Percentiles rank a stretch among this genome's conserved stretches.
phyloP scores from a whole-genome alignment of 2,888 invertebrate species.

The Acleris laterana region DNA sequence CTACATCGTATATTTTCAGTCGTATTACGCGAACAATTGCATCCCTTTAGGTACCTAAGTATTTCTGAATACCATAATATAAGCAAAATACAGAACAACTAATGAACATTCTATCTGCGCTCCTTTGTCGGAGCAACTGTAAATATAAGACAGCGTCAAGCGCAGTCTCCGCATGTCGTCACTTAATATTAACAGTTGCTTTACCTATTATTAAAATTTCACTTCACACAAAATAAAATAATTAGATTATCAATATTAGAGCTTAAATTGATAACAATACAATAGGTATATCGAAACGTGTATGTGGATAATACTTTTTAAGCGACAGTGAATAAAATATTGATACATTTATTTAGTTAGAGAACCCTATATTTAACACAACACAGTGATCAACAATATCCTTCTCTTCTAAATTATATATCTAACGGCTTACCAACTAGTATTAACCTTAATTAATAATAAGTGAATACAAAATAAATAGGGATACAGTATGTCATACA shows the following conservation, averaged over 20 bases:
- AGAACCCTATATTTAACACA: constrained; percentile 24
- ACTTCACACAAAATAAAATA: constrained; percentile 29
- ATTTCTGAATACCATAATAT: constrained; percentile 25
- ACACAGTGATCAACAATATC: constrained; percentile 34
- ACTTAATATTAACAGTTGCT: too few species aligned
- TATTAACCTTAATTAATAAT: constrained; percentile 27
- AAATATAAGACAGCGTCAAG: background rate
- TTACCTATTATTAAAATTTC: constrained; percentile 11
- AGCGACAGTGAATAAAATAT: constrained; percentile 31
- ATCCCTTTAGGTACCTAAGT: constrained; percentile 28
- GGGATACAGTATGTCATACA: constrained; percentile 12
- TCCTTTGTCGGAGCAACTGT: background rate
- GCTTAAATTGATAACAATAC: constrained; percentile 27
- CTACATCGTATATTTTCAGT: constrained; percentile 33
- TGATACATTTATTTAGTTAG: constrained; percentile 27
- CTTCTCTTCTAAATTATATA: constrained; percentile 24
- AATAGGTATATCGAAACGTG: constrained; percentile 30
- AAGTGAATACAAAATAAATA: constrained; percentile 26
- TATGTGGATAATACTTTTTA: constrained; percentile 24
- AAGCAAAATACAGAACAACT: constrained; percentile 26
- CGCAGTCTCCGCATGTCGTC: too few species aligned
- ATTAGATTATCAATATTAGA: constrained; percentile 28
- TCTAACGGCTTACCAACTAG: constrained; percentile 30
- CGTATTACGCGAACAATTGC: constrained; percentile 21
- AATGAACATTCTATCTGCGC: background rate